Percentiles rank a stretch among this genome's conserved stretches.
Conservation (phyloP, 1,140 invertebrate species). For the Listronotus bonariensis region DNA sequence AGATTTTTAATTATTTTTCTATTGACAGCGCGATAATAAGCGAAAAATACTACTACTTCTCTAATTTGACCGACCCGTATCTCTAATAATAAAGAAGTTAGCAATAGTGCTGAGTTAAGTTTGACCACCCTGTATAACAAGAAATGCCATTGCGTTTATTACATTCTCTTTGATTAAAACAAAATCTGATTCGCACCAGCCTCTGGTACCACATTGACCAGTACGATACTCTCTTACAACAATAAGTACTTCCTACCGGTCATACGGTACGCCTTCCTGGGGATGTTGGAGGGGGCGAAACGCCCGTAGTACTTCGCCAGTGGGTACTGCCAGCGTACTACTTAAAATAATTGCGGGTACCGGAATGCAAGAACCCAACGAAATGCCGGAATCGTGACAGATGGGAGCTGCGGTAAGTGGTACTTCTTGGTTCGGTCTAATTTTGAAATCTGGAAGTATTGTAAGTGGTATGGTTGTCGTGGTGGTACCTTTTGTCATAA, state of each 20-base stretch:
- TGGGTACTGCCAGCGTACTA: slow-evolving; percentile 4
- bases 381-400: background rate
- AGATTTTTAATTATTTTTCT: too few species aligned
- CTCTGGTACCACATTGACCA: background rate
- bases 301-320: slow-evolving; percentile 1
- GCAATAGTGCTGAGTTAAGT: too few species aligned
- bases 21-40: too few species aligned
- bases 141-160: background rate
- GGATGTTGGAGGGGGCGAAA: slow-evolving; percentile 8
- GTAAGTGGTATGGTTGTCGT: too few species aligned
- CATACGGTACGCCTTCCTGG: slow-evolving; percentile 4
- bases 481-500: too few species aligned
- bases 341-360: slow-evolving; percentile 2
- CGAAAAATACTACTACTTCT: too few species aligned
- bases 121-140: too few species aligned
- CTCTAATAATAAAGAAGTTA: too few species aligned
- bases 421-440: too few species aligned
- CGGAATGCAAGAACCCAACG: background rate
- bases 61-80: too few species aligned
- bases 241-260: slow-evolving; percentile 1
- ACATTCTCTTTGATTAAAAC: background rate
- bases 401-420: too few species aligned
- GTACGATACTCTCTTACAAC: background rate
- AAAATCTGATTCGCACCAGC: slow-evolving; percentile 1
- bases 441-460: too few species aligned